Base-by-base conservation (phyloP, 2,797 vertebrate genomes). In the Sylvia borin region DNA sequence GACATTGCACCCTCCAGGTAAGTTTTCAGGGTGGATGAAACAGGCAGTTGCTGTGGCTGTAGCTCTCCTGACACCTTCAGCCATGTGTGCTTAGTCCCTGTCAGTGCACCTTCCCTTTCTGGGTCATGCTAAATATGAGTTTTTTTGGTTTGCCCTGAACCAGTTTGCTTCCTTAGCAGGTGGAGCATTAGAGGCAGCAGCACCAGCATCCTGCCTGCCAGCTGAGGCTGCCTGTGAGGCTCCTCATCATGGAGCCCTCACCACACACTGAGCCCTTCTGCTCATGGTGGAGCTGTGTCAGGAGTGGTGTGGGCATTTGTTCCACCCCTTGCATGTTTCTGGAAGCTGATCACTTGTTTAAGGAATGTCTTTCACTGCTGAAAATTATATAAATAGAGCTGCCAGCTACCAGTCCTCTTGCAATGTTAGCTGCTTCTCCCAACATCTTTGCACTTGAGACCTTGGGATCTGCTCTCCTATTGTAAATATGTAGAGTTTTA, bases 351-450 rank as follows among this genome's bases (percentile, higher is more conserved):
- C 64, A 79, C 25, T 78, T 84, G 43, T 92, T 85, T 84, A 84
- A 94, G 60, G 64, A 93, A 87, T 92, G 64, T 61, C 53, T 94
- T 93, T 88, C 76, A 62, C 77, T 88, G 74, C 71, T 93, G 53
- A 57, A 86, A 93, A 70, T 38, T 0, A 32, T 38, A 15, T 51
- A 70, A 84, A 53, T 34, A 84, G 82, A 86, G 60, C 71, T 96
- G 60, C 60, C 53, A 86, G 66, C 79, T 75, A 43, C 45, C 0
- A 0, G 18, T 70, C 90, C 48, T 81, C 34, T 54, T 81, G 79
- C 36, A 50, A 7, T 73, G 71, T n/a, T 40, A 85, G 73, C 38
- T 89, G 21, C 77, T 82, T 89, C 64, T 94, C 34, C 22, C 53
- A 22, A 36, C 10, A 8, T 81, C 60, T 55, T 91, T 84, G 67